phyloP scores from a whole-genome alignment of 2,797 vertebrate genomes.

The Silurus lanzhouensis region DNA sequence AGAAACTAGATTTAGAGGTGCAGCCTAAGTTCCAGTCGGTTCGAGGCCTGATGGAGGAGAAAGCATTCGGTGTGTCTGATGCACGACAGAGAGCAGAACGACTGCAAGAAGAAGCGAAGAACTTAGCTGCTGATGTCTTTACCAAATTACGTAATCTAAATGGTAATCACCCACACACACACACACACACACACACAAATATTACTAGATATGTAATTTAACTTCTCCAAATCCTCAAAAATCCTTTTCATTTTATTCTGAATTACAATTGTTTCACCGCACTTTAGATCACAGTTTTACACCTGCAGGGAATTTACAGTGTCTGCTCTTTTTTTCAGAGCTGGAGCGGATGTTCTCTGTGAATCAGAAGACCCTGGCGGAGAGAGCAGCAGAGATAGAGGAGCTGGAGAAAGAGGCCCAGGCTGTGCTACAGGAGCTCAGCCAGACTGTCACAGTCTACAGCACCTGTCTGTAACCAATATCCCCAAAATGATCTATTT shows the following conservation, averaged over 20 bases:
- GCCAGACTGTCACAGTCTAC: conserved; percentile 86
- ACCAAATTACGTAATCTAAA: conserved; percentile 82
- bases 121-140: conserved; percentile 83
- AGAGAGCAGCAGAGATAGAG: conserved; percentile 82
- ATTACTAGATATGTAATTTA: too few relatives aligned
- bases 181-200: neutral
- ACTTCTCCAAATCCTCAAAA: neutral
- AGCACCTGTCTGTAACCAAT: conserved; percentile 79
- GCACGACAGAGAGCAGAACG: conserved; percentile 81
- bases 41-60: conserved; percentile 81
- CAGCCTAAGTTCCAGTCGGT: conserved; percentile 76
- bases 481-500: neutral
- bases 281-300: neutral
- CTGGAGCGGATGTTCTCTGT: conserved; percentile 84
- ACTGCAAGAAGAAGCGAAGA: conserved; percentile 86
- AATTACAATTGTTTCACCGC: neutral
- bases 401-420: conserved; percentile 80
- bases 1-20: conserved; percentile 83
- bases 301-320: neutral
- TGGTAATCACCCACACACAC: conserved; percentile 69
- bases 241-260: neutral
- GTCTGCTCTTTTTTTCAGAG: conserved; percentile 70
- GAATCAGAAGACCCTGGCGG: conserved; percentile 86
- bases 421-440: conserved; percentile 85
- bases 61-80: conserved; percentile 77